Evolutionary conservation across 2,888 invertebrate genomes (phyloP), one percentile per base, ranked within the genome.

Genomic region (Crioceris asparagi): DNA sequence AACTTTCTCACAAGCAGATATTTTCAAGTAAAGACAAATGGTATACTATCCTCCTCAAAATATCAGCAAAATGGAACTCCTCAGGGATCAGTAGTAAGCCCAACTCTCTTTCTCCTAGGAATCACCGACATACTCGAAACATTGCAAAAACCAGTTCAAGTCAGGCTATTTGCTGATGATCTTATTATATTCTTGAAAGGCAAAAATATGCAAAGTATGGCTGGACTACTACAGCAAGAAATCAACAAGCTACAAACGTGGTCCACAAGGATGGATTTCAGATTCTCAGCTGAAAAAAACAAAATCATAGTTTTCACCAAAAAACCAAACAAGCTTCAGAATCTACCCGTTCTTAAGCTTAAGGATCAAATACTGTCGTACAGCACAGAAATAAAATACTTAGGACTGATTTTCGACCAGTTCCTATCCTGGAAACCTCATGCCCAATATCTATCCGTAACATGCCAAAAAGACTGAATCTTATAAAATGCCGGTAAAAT

Each of bases 21-120:
- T 7, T 39, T 36, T 12, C 18, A 32, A 29, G 41, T 44, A 8
- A 15, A 12, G 32, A 29, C 29, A 16, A 41, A 44, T 18, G 39
- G 39, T 10, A n/a, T 23, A 10, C 14, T 29, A 11, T 43, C 40
- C 3, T 16, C 15, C 7, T n/a, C 7, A 16, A 19, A 17, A 17
- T 23, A 12, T 3, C 23, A 27, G 32, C 32, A 40, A 32, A 38
- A 40, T 19, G 40, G 35, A n/a, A 30, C 14, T n/a, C 40, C 40
- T 12, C 38, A 43, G 26, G 38, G 43, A n/a, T 40, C 38, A 16
- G 15, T 34, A 12, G 16, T 40, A 2, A 37, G 43, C 16, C 18
- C 30, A 4, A 36, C 39, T 2, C 31, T 37, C 18, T 43, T 43
- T 35, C 12, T 43, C 4, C 12, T 38, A 7, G 43, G 35, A 15